Percentiles rank a stretch among this genome's conserved stretches.
phyloP scores from a whole-genome alignment of 2,797 vertebrate genomes.

The Chromobotia macracanthus region DNA sequence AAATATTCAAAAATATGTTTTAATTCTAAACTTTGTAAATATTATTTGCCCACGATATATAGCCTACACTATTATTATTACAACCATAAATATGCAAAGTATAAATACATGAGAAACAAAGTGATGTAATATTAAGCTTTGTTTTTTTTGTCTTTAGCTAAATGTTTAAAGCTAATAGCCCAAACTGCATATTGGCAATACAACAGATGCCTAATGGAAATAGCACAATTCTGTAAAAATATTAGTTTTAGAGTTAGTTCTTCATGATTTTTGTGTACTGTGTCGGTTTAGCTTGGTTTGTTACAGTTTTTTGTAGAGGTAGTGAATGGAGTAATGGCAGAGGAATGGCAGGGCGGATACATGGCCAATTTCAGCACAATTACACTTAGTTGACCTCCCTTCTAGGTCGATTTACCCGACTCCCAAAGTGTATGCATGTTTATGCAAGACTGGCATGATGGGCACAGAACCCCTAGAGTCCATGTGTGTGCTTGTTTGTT shows the following conservation, averaged over 20 bases:
- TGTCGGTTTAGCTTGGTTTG: slow-evolving; percentile 27
- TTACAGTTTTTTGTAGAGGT: slow-evolving; percentile 35
- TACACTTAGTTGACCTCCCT: slow-evolving; percentile 63
- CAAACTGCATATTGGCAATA: background rate
- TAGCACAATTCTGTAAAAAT: background rate
- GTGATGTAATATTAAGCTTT: background rate
- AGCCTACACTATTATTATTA: too few relatives aligned
- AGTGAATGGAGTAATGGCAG: slow-evolving; percentile 52
- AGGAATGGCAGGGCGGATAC: slow-evolving; percentile 61
- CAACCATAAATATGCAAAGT: background rate
- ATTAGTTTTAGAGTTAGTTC: background rate
- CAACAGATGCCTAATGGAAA: background rate
- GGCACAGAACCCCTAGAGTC: slow-evolving; percentile 39
- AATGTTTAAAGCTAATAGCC: background rate
- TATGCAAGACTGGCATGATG: slow-evolving; percentile 51
- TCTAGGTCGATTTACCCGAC: slow-evolving; percentile 60
- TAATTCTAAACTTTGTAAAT: background rate
- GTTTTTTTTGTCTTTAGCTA: background rate
- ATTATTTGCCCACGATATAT: too few relatives aligned
- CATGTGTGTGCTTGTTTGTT: slow-evolving; percentile 42
- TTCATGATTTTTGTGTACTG: slow-evolving; percentile 2
- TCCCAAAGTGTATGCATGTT: slow-evolving; percentile 56
- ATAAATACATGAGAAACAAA: background rate
- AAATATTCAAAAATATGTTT: background rate
- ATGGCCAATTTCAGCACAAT: slow-evolving; percentile 63